These are phyloP conservation scores for Triops cancriformis DNA, from an alignment of 1,140 invertebrate species.

Conservation along the genomic window DNA sequence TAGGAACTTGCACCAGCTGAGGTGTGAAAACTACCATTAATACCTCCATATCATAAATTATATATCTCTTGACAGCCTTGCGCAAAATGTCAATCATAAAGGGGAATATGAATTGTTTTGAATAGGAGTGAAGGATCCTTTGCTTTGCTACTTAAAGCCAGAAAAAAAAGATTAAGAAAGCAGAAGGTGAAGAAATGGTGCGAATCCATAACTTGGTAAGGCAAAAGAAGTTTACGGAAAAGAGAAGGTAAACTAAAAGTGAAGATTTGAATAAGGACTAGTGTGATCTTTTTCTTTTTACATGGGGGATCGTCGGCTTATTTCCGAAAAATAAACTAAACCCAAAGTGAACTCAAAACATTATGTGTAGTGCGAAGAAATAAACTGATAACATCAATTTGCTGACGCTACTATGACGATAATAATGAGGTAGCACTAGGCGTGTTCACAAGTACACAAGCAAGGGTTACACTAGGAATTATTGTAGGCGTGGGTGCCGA, in stretches of 20 bases:
- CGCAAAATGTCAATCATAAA: neutral
- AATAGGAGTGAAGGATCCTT: neutral
- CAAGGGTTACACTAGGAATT: constrained; percentile 8
- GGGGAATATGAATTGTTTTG: neutral
- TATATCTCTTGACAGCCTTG: constrained; percentile 10
- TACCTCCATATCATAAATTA: constrained; percentile 11
- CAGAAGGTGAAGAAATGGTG: neutral
- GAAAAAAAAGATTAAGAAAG: neutral
- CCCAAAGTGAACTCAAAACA: neutral
- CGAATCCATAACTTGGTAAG: neutral
- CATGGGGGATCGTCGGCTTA: neutral
- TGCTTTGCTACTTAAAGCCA: neutral
- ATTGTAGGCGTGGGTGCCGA: neutral
- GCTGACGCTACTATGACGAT: constrained; percentile 9
- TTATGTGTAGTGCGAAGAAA: neutral
- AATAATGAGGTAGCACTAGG: constrained; percentile 13
- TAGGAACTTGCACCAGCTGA: constrained; percentile 12
- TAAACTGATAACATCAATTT: neutral
- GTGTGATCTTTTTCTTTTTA: neutral
- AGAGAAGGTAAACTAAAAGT: neutral
- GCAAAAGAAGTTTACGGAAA: neutral
- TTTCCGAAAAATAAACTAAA: neutral
- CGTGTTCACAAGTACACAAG: constrained; percentile 13
- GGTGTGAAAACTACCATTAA: constrained; percentile 10
- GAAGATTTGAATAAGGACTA: neutral